Base-by-base conservation (phyloP, 2,113 vertebrate genomes). In the Nothocercus julius region DNA sequence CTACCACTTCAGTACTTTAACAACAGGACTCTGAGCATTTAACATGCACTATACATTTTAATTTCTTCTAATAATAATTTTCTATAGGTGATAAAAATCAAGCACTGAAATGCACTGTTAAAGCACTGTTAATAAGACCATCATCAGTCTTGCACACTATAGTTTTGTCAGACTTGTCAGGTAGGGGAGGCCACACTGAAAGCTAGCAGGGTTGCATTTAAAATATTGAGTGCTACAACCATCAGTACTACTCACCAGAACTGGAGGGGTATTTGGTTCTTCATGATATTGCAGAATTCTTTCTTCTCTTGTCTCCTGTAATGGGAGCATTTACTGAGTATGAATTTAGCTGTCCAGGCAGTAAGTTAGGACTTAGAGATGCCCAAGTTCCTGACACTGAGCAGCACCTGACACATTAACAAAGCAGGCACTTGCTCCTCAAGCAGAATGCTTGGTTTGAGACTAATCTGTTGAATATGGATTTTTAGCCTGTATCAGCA, bases 291-390 rank as follows among this genome's bases (percentile, higher is more conserved):
- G 98, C 27, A 9, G 90, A 93, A 99, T 98, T 95, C 98, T 97
- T 96, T 98, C 98, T 91, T 98, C 98, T 86, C 98, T 97, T 10
- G 98, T 99, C 94, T 99, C 98, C 99, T 99, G 89, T 32, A 79
- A 95, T 20, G 36, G 53, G 30, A 79, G 30, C 44, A 30, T 24
- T 44, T 36, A 59, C 30, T 0, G 3, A 83, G 38, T 22, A 10
- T 1, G 87, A 51, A 70, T 75, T 89, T 86, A 88, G 32, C 22
- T 88, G 68, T 30, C 42, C 40, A 72, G n/a, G 42, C 32, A 34
- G 15, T 67, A 59, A 68, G n/a, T 61, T 10, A 85, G n/a, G 21
- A 80, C n/a, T 67, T 85, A 51, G 24, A 91, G 20, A 38, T 89
- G 67, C 67, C 49, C 75, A 81, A 32, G 42, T 14, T 18, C 3